phyloP scores from a whole-genome alignment of 2,888 invertebrate species.

The Cheilosia vulpina region DNA sequence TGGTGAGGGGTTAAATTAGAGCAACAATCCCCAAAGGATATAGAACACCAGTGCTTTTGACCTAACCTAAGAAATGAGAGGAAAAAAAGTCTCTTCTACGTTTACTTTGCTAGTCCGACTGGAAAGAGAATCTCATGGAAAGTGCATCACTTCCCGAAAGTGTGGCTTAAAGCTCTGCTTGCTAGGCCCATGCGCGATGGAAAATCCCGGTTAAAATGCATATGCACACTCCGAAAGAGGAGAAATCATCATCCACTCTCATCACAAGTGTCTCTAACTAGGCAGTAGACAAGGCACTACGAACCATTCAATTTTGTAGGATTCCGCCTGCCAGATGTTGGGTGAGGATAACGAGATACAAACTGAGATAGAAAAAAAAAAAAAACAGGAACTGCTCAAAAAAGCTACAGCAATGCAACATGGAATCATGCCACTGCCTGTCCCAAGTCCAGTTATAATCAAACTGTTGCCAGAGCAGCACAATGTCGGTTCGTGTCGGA shows the following conservation, averaged over 20 bases:
- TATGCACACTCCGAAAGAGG: slow-evolving; percentile 48
- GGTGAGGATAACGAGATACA: slow-evolving; percentile 57
- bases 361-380: slow-evolving; percentile 18
- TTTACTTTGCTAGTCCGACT: slow-evolving; percentile 9
- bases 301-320: slow-evolving; percentile 49
- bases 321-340: slow-evolving; percentile 54
- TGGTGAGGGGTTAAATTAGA: slow-evolving; percentile 46
- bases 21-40: slow-evolving; percentile 58
- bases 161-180: slow-evolving; percentile 20
- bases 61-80: slow-evolving; percentile 63
- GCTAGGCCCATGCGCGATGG: slow-evolving; percentile 22
- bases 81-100: background rate
- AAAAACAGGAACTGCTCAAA: slow-evolving; percentile 24
- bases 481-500: slow-evolving; percentile 72
- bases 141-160: slow-evolving; percentile 17
- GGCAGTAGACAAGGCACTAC: background rate
- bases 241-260: background rate
- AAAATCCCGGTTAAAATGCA: slow-evolving; percentile 50
- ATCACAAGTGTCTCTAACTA: slow-evolving; percentile 1
- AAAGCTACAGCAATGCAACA: slow-evolving; percentile 72
- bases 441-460: slow-evolving; percentile 71
- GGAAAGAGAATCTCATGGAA: slow-evolving; percentile 31
- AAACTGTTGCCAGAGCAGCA: slow-evolving; percentile 74
- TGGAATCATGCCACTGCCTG: slow-evolving; percentile 61
- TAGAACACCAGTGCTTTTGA: slow-evolving; percentile 69